Percentiles rank a stretch among this genome's conserved stretches.
Conservation (phyloP, 2,797 vertebrate species). For the Trematomus bernacchii region DNA sequence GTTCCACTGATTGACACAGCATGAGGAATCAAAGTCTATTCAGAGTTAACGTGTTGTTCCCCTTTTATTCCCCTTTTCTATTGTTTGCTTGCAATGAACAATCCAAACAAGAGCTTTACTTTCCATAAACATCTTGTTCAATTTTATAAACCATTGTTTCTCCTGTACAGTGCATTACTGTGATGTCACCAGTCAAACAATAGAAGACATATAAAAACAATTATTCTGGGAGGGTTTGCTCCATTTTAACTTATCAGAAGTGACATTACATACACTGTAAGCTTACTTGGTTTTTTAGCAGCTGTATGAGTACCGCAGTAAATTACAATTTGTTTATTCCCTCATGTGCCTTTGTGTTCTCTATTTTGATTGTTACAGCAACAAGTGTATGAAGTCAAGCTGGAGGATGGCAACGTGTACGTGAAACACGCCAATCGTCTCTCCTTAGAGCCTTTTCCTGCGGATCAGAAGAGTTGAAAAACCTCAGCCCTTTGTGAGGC, state of each 20-base stretch:
- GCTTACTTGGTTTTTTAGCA: background rate
- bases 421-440: constrained; percentile 79
- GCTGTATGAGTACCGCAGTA: background rate
- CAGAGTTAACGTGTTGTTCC: constrained; percentile 7
- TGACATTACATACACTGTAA: background rate
- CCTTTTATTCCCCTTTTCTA: constrained; percentile 1
- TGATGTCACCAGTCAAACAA: background rate
- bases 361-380: constrained; percentile 72
- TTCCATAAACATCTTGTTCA: constrained; percentile 40
- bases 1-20: constrained; percentile 5
- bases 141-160: constrained; percentile 1
- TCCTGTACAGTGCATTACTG: background rate
- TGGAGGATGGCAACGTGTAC: constrained; percentile 79
- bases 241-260: background rate
- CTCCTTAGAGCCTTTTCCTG: constrained; percentile 75
- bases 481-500: constrained; percentile 12
- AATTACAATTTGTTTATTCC: constrained; percentile 4
- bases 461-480: constrained; percentile 63
- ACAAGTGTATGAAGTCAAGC: constrained; percentile 84
- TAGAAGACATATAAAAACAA: background rate
- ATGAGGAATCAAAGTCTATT: constrained; percentile 37
- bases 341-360: constrained; percentile 35
- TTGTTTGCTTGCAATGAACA: constrained; percentile 36
- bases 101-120: constrained; percentile 35
- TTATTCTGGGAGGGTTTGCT: background rate